phyloP scores from a whole-genome alignment of 2,113 vertebrate species.

The Mormyrus lacerda region DNA sequence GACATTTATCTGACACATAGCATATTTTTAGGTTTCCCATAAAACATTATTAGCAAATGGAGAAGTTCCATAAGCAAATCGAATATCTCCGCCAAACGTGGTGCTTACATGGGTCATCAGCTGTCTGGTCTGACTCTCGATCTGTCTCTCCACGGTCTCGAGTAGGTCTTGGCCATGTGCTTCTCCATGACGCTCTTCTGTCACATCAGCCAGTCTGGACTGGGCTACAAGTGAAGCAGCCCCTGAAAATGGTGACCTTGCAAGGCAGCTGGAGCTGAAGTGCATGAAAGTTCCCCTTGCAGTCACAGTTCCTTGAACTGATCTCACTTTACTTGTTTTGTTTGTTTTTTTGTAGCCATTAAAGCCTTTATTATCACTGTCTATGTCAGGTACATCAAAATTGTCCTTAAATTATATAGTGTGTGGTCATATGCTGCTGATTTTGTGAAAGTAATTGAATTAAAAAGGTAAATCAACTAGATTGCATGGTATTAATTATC shows the following conservation, averaged over 20 bases:
- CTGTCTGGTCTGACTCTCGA: not conserved
- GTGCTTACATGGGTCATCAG: not conserved
- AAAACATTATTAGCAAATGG: not conserved
- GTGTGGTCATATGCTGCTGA: not conserved
- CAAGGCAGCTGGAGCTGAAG: not conserved
- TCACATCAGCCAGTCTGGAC: slow-evolving; percentile 60
- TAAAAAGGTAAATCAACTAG: not conserved
- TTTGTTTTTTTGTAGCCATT: not conserved
- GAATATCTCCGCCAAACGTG: not conserved
- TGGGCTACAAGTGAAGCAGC: slow-evolving; percentile 57
- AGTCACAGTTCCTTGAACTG: not conserved
- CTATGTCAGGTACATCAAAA: not conserved
- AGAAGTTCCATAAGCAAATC: not conserved
- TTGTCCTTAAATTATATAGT: not conserved
- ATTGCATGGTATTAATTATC: not conserved
- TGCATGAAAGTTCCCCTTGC: not conserved
- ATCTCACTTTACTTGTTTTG: not conserved
- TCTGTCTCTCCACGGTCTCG: not conserved
- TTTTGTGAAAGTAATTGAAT: not conserved
- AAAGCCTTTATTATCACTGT: not conserved
- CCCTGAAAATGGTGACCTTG: not conserved
- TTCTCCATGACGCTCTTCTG: slow-evolving; percentile 70
- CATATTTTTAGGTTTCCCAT: not conserved
- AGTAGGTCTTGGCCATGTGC: slow-evolving; percentile 69
- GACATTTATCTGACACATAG: not conserved